A percentile compares a stretch with the other conserved stretches of the same genome.
These are phyloP conservation scores for Mactromeris polynyma DNA, from an alignment of 2,888 invertebrate species.

Conservation along the genomic window DNA sequence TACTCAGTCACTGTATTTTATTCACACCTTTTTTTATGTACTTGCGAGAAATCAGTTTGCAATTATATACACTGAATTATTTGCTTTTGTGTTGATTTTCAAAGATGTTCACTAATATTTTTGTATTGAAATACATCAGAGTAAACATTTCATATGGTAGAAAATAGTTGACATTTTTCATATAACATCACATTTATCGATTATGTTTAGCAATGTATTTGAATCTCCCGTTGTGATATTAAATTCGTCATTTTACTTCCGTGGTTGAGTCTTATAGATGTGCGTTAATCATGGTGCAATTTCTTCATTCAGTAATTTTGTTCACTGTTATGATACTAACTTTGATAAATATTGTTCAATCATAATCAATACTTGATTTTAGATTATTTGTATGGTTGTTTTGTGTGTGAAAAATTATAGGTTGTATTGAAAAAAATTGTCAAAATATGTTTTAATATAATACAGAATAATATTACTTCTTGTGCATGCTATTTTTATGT, in stretches of 20 bases:
- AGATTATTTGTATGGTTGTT: background rate
- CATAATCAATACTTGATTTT: background rate
- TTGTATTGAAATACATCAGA: background rate
- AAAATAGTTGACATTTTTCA: background rate
- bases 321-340: background rate
- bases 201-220: background rate
- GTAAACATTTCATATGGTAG: background rate
- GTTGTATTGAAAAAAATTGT: too few relatives aligned
- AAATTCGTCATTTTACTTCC: background rate
- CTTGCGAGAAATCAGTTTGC: too few relatives aligned
- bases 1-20: too few relatives aligned
- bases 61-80: too few relatives aligned
- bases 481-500: too few relatives aligned
- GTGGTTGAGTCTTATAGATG: background rate
- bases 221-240: background rate
- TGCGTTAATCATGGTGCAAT: background rate
- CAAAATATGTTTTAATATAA: too few relatives aligned
- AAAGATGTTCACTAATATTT: background rate
- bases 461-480: too few relatives aligned
- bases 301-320: background rate
- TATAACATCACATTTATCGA: background rate
- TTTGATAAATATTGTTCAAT: background rate
- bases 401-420: background rate
- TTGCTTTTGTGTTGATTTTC: background rate
- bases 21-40: too few relatives aligned